phyloP scores from a whole-genome alignment of 30 jellyfish, hydroid and myxozoan genomes.

The Hydractinia echinata region DNA sequence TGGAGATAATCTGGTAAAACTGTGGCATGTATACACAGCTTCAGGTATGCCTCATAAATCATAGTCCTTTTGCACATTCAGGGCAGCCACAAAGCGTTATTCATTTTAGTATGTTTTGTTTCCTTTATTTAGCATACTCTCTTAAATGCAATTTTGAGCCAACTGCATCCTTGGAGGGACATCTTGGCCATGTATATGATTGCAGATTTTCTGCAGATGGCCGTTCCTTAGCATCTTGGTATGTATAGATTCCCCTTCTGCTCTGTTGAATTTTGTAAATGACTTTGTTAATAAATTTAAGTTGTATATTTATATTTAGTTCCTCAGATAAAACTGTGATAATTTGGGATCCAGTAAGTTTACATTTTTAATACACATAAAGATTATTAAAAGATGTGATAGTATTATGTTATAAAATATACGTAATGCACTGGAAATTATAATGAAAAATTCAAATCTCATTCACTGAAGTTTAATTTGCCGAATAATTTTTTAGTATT shows the following conservation, averaged over 20 bases:
- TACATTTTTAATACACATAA: not conserved
- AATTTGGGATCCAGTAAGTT: conserved; percentile 93
- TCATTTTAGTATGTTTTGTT: not conserved
- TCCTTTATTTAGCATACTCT: conserved; percentile 60
- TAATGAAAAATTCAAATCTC: no score
- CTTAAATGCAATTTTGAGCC: conserved; percentile 70
- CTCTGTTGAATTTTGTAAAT: not conserved
- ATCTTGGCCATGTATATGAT: conserved; percentile 85
- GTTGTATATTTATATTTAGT: conserved; percentile 36
- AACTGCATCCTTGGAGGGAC: conserved; percentile 55
- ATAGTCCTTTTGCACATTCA: not conserved
- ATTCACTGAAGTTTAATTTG: no score
- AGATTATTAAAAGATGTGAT: no score
- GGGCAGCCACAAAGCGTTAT: no score
- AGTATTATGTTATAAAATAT: no score
- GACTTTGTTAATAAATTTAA: not conserved
- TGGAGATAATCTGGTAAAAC: conserved; percentile 83
- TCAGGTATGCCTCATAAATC: conserved; percentile 59
- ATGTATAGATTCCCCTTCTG: conserved; percentile 9
- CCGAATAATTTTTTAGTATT: no score
- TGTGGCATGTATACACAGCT: conserved; percentile 92
- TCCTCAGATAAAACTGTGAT: conserved; percentile 86
- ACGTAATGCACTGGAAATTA: no score
- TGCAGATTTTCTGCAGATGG: conserved; percentile 85
- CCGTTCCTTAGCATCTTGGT: conserved; percentile 88